Evolutionary conservation across 2,888 invertebrate genomes (phyloP).

Genomic region (Cephus rjabovi): DNA sequence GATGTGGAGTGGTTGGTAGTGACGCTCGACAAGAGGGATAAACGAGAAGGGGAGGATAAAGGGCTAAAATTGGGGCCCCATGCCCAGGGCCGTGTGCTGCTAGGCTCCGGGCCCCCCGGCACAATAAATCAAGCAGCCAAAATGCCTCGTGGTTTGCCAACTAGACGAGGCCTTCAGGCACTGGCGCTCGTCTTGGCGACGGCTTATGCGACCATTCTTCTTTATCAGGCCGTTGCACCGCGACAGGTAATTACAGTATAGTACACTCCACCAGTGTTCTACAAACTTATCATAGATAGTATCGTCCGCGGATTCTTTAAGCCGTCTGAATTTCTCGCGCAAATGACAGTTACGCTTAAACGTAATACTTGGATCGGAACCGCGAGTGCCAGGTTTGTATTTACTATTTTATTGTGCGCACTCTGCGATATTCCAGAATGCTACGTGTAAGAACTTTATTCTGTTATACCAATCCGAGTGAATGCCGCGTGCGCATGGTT

Average conservation of each 20-base stretch:
- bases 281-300: neutral
- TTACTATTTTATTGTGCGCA: neutral
- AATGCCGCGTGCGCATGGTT: neutral
- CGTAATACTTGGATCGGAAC: neutral
- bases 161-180: conserved; percentile 65
- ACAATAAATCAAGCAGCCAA: conserved; percentile 47
- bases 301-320: neutral
- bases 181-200: conserved; percentile 68
- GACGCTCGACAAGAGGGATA: conserved; percentile 39
- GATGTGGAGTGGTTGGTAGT: conserved; percentile 49
- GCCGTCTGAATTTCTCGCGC: no score
- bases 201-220: conserved; percentile 73
- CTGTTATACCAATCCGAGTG: neutral
- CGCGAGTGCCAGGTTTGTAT: neutral
- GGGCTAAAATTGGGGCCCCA: conserved; percentile 23
- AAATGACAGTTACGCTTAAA: neutral
- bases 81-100: conserved; percentile 72
- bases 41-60: conserved; percentile 29
- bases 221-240: conserved; percentile 73
- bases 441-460: neutral
- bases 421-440: neutral
- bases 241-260: conserved; percentile 63
- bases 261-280: neutral
- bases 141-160: conserved; percentile 66
- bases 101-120: conserved; percentile 68